Base-by-base conservation (phyloP, 2,113 vertebrate genomes). In the Ardeotis arabs region DNA sequence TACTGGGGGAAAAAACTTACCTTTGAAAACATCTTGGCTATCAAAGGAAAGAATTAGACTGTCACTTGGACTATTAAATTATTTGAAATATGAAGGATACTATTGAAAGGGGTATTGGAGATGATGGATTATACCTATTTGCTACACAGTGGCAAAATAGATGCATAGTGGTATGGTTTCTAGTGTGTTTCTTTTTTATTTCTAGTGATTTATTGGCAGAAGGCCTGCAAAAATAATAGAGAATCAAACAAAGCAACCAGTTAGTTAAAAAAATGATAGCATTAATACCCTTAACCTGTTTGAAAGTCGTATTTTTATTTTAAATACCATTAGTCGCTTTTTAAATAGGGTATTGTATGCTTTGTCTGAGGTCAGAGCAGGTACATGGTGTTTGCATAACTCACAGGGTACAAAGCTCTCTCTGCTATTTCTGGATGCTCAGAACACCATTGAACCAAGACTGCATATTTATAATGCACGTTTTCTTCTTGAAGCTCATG, bases 71-170 rank as follows among this genome's bases (percentile, higher is more conserved):
- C 41, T 86, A 84, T 93, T 95, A 92, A 84, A 94, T 92, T 56
- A 79, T 94, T 95, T 95, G 81, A 94, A 96, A 93, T 96, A 90
- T 82, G 94, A 96, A 79, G 81, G 86, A 91, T 70, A 75, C 83
- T 93, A 93, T 88, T 96, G 95, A 95, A 96, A 96, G 84, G 68
- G 69, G 87, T 94, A 87, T 76, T 93, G 95, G 93, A 93, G 84
- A 97, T 97, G 95, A 97, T 97, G 96, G 96, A 97, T 97, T 97
- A 96, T 80, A 94, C 94, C 92, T 89, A 96, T 97, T 97, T 96
- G 85, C 92, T 95, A 76, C 86, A 94, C 80, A 82, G 92, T 93
- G 81, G 85, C 74, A 76, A 93, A 96, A 73, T 20, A 96, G 83
- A 92, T 93, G 85, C 68, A 68, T 87, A 89, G 84, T 55, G 66